A percentile compares a stretch with the other conserved stretches of the same genome.
These are phyloP conservation scores for Aromia moschata DNA, from an alignment of 2,888 invertebrate species.

Conservation along the genomic window DNA sequence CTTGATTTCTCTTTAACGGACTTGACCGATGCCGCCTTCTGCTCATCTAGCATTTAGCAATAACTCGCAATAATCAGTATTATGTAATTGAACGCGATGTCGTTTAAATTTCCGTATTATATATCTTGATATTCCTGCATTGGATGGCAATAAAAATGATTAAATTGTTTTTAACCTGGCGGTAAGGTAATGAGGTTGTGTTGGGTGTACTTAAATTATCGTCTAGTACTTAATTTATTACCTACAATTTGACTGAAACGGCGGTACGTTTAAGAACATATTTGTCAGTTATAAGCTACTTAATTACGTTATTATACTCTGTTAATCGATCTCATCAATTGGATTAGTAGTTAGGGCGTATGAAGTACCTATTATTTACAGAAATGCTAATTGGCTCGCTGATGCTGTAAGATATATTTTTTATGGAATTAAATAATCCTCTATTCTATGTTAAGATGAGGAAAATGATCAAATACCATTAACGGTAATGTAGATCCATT, in stretches of 20 bases:
- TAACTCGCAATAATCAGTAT: conserved; percentile 68
- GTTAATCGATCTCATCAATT: conserved; percentile 51
- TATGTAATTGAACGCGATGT: conserved; percentile 46
- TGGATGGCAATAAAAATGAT: conserved; percentile 49
- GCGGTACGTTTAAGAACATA: conserved; percentile 42
- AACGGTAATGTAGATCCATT: too few species aligned
- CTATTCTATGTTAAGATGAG: too few species aligned
- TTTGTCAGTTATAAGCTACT: conserved; percentile 43
- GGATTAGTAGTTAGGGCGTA: conserved; percentile 31
- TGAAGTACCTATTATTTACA: conserved; percentile 30
- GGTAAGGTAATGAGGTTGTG: conserved; percentile 46
- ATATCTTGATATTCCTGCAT: conserved; percentile 46
- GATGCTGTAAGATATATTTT: too few species aligned
- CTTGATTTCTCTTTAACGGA: conserved; percentile 28
- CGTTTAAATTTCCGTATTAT: conserved; percentile 39
- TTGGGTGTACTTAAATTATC: conserved; percentile 53
- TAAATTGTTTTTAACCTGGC: conserved; percentile 40
- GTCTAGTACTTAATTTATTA: conserved; percentile 45
- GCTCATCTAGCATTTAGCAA: conserved; percentile 65
- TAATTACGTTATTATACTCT: conserved; percentile 46
- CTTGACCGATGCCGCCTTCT: conserved; percentile 41
- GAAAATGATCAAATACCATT: too few species aligned
- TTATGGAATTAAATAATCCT: too few species aligned
- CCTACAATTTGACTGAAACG: conserved; percentile 48
- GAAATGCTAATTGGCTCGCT: conserved; percentile 28